These are phyloP conservation scores for Bombus consobrinus DNA, from an alignment of 1,140 invertebrate genomes.

Conservation along the genomic window DNA sequence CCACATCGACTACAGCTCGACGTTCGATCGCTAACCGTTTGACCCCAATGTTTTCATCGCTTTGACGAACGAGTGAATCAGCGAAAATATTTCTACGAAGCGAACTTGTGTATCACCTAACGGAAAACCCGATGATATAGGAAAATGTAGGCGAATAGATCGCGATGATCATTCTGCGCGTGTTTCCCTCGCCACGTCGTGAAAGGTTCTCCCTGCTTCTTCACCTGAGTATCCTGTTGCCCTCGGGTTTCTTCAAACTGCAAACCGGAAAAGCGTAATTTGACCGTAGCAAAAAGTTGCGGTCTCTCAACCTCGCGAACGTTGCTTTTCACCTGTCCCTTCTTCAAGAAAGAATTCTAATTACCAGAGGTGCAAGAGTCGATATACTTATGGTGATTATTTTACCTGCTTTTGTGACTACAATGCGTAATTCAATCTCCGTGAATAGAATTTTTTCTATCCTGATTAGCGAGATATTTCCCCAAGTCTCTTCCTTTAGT, in stretches of 20 bases:
- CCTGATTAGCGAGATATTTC: not conserved
- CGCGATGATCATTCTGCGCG: not conserved
- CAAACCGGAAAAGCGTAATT: conserved; percentile 20
- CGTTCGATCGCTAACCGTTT: conserved; percentile 47
- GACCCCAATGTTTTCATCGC: conserved; percentile 54
- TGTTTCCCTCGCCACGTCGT: not conserved
- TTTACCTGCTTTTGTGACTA: not conserved
- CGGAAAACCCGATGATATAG: not conserved
- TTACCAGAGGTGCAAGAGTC: not conserved
- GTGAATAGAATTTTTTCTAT: not conserved
- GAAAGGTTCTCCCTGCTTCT: not conserved
- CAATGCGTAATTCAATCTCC: not conserved
- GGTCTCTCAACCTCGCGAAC: not conserved
- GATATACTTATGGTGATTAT: not conserved
- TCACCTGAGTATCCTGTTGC: not conserved
- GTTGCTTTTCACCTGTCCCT: not conserved
- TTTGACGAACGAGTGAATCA: conserved; percentile 49
- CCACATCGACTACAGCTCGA: conserved; percentile 18
- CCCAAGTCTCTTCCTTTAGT: not conserved
- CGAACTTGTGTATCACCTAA: not conserved
- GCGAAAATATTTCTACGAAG: conserved; percentile 41
- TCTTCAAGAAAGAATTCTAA: not conserved
- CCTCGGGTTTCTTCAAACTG: not conserved
- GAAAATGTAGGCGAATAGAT: not conserved
- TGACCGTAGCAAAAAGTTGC: conserved; percentile 20